Percentiles rank a stretch among this genome's conserved stretches.
These are phyloP conservation scores for Neoitamus cyanurus DNA, from an alignment of 2,888 invertebrate species.

Conservation along the genomic window DNA sequence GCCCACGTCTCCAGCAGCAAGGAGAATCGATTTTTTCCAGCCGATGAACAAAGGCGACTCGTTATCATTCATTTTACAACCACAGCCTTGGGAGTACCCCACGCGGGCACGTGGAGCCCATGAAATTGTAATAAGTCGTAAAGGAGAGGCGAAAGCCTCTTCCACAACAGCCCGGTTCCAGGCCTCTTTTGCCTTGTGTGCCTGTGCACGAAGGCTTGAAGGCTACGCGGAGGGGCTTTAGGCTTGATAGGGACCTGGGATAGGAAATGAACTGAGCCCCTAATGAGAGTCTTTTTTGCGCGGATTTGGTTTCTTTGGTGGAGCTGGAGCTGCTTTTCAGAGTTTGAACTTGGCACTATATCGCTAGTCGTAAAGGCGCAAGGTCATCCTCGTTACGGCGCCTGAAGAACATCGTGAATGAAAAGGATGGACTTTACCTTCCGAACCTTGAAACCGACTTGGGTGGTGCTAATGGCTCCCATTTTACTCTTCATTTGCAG, in stretches of 20 bases:
- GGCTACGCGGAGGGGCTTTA: not conserved
- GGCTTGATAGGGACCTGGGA: not conserved
- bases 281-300: constrained; percentile 12
- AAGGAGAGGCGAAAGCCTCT: not conserved
- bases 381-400: constrained; percentile 12
- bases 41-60: not conserved
- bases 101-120: not conserved
- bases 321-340: not conserved
- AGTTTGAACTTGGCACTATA: constrained; percentile 5
- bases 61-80: constrained; percentile 20
- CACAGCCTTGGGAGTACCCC: not conserved
- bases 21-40: not conserved
- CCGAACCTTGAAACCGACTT: not conserved
- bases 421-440: not conserved
- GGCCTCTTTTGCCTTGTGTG: not conserved
- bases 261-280: not conserved
- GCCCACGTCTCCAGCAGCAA: not conserved
- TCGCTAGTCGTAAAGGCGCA: not conserved
- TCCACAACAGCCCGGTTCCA: not conserved
- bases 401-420: not conserved
- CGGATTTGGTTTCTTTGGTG: constrained; percentile 6
- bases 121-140: constrained; percentile 18
- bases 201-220: not conserved
- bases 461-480: not conserved
- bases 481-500: not conserved